phyloP scores from a whole-genome alignment of 2,797 vertebrate species.

The Lagorchestes hirsutus region DNA sequence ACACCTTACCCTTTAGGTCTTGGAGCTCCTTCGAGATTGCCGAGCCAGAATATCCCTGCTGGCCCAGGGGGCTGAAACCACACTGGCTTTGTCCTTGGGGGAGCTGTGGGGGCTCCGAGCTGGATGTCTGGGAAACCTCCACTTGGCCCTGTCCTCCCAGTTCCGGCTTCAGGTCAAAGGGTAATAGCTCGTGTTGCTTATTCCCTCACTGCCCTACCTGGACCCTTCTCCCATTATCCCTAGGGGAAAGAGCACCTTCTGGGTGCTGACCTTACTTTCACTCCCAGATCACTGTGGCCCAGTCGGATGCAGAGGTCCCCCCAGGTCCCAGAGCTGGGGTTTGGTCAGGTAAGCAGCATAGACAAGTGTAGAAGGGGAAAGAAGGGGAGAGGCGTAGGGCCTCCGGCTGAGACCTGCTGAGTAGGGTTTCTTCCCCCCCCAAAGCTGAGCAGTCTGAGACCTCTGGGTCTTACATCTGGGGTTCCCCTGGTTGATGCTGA shows the following conservation, averaged over 20 bases:
- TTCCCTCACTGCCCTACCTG: not conserved
- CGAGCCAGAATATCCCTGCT: constrained; percentile 25
- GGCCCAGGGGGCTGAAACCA: not conserved
- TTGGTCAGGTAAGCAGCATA: constrained; percentile 60
- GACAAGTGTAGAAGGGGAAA: accelerated
- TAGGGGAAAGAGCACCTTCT: not conserved
- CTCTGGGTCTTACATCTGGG: constrained; percentile 77
- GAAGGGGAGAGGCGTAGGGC: not conserved
- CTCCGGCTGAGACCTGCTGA: not conserved
- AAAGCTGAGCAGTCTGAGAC: constrained; percentile 80
- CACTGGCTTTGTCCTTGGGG: not conserved
- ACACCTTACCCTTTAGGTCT: constrained; percentile 71
- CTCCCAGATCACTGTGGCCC: constrained; percentile 32
- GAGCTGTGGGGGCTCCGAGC: not conserved
- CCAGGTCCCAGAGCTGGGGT: constrained; percentile 47
- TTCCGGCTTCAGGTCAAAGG: constrained; percentile 31
- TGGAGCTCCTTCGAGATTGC: constrained; percentile 79
- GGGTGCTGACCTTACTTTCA: constrained; percentile 9
- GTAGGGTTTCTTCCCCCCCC: not conserved
- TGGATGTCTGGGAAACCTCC: constrained; percentile 15
- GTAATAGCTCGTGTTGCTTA: constrained; percentile 38
- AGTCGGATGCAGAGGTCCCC: constrained; percentile 26
- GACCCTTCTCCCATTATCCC: not conserved
- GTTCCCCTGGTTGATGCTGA: constrained; percentile 78
- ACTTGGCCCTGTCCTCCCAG: constrained; percentile 12